Conservation (phyloP, 2,888 invertebrate genomes). For the Drosophila paracracens region DNA sequence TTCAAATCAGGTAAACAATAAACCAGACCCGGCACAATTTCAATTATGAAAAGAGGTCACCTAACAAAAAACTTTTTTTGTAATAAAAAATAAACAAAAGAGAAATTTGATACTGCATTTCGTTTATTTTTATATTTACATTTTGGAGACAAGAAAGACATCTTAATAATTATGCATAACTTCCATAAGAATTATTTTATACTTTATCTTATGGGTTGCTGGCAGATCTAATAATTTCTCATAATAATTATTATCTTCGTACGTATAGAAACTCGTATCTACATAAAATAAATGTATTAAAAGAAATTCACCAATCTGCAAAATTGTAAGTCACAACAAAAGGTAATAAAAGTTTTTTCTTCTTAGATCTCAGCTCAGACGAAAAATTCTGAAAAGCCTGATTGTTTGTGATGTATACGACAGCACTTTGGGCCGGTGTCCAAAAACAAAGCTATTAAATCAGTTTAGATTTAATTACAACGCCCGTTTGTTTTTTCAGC, state of each 20-base stretch:
- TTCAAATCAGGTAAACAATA: background rate
- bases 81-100: background rate
- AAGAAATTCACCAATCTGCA: background rate
- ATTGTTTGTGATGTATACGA: background rate
- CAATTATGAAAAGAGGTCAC: background rate
- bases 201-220: background rate
- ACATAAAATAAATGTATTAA: background rate
- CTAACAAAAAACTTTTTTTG: background rate
- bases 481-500: conserved; percentile 10
- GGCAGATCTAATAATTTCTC: background rate
- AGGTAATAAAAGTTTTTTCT: background rate
- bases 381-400: conserved; percentile 5
- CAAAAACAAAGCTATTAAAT: conserved; percentile 40
- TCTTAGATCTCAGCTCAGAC: background rate
- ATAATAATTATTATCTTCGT: background rate
- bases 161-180: background rate
- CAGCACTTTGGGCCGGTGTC: conserved; percentile 23
- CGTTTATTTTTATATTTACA: background rate
- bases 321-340: background rate
- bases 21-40: background rate
- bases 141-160: background rate
- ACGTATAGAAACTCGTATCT: background rate
- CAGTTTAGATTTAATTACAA: conserved; percentile 51
- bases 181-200: background rate
- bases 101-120: background rate